Evolutionary conservation across 1,140 invertebrate species (phyloP).

Genomic region (Stegodyphus dumicola): DNA sequence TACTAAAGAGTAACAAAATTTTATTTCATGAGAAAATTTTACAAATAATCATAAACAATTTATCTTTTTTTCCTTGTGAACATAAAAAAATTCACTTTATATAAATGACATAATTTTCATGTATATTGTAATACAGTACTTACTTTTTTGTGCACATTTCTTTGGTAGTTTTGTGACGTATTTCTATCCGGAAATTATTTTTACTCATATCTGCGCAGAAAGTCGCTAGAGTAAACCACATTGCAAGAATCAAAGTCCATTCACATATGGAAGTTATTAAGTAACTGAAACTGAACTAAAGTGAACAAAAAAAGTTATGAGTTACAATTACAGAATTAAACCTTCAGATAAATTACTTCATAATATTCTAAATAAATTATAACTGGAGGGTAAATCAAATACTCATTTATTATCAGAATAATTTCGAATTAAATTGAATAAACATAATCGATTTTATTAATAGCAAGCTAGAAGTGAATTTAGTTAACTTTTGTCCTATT

Average conservation of each 20-base stretch:
- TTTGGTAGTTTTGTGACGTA: background rate
- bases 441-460: too few species aligned
- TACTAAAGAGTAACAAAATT: too few species aligned
- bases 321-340: background rate
- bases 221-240: slow-evolving; percentile 24
- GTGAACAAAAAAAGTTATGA: background rate
- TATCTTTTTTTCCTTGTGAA: background rate
- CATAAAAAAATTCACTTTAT: background rate
- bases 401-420: background rate
- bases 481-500: too few species aligned
- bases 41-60: too few species aligned
- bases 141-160: background rate
- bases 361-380: background rate
- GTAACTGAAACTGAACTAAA: slow-evolving; percentile 26
- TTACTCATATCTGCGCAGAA: slow-evolving; percentile 10
- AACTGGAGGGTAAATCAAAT: background rate
- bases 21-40: too few species aligned
- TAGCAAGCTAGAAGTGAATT: too few species aligned
- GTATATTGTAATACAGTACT: background rate
- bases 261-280: slow-evolving; percentile 31
- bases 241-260: slow-evolving; percentile 34
- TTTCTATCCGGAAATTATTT: background rate
- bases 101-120: slow-evolving; percentile 4
- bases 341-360: background rate
- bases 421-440: background rate